These are phyloP conservation scores for Varanus salvator DNA, from an alignment of 2,113 vertebrate species.

Conservation along the genomic window DNA sequence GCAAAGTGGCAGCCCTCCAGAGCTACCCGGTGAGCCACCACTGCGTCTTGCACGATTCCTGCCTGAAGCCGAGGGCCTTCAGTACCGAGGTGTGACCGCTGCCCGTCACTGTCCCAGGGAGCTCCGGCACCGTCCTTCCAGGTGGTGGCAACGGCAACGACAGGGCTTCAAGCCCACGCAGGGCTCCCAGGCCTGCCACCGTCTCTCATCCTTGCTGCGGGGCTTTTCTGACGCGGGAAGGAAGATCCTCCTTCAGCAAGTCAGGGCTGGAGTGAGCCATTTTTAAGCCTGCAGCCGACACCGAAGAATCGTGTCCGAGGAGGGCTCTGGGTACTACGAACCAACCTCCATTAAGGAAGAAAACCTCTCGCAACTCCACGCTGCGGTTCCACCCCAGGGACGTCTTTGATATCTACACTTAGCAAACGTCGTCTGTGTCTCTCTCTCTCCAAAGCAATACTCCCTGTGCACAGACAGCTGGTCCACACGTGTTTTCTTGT, in stretches of 20 bases:
- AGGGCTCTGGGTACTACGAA: slow-evolving; percentile 70
- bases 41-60: slow-evolving; percentile 76
- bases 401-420: slow-evolving; percentile 9
- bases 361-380: not conserved
- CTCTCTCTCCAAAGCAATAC: not conserved
- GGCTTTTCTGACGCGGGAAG: not conserved
- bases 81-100: slow-evolving; percentile 91
- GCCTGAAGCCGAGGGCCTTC: slow-evolving; percentile 88
- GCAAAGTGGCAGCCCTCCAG: slow-evolving; percentile 82
- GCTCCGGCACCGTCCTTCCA: not conserved
- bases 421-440: not conserved
- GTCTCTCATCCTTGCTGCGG: not conserved
- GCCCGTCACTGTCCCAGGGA: not conserved
- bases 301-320: slow-evolving; percentile 65
- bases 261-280: not conserved
- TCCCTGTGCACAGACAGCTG: not conserved
- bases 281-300: slow-evolving; percentile 48
- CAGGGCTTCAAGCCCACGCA: too few relatives aligned
- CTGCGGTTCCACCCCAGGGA: not conserved
- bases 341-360: slow-evolving; percentile 15
- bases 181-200: not conserved
- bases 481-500: fast-evolving
- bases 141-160: too few relatives aligned
- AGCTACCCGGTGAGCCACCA: slow-evolving; percentile 85
- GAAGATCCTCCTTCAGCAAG: too few relatives aligned